Percentiles rank a stretch among this genome's conserved stretches.
Conservation (phyloP, 30 jellyfish, hydroid and myxozoan genomes). For the Nemopilema nomurai region DNA sequence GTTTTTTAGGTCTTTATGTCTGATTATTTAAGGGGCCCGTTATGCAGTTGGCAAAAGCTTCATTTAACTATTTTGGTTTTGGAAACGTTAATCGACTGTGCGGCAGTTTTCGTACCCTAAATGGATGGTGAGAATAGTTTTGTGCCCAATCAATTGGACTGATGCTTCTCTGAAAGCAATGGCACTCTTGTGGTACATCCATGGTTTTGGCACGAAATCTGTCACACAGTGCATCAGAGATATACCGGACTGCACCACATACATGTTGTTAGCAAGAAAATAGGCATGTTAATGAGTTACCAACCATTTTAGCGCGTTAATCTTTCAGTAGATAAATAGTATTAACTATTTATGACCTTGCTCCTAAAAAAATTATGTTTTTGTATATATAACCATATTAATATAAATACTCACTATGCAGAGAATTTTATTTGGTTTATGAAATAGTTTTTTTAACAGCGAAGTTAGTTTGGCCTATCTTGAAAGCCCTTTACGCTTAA, state of each 20-base stretch:
- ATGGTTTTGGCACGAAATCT: background rate
- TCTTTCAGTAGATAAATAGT: conserved; percentile 42
- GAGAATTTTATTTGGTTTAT: conserved; percentile 46
- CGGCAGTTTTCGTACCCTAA: background rate
- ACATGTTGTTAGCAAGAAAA: background rate
- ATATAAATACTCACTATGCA: conserved; percentile 59
- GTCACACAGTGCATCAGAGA: background rate
- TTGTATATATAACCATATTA: conserved; percentile 61
- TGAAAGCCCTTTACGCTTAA: background rate
- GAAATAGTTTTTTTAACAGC: background rate
- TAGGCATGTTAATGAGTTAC: conserved; percentile 4
- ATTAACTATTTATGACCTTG: conserved; percentile 47
- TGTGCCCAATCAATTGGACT: too few species aligned
- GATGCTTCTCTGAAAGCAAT: too few species aligned
- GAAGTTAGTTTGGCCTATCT: background rate
- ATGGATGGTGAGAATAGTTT: too few species aligned
- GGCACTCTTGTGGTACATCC: background rate
- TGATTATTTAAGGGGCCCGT: background rate
- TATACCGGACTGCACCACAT: background rate
- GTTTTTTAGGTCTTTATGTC: background rate
- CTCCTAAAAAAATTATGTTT: conserved; percentile 55
- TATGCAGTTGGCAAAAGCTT: background rate
- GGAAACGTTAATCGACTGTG: background rate
- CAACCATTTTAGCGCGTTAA: background rate
- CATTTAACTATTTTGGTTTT: background rate